Conservation (phyloP, 1,140 invertebrate species). For the Aporrectodea caliginosa region DNA sequence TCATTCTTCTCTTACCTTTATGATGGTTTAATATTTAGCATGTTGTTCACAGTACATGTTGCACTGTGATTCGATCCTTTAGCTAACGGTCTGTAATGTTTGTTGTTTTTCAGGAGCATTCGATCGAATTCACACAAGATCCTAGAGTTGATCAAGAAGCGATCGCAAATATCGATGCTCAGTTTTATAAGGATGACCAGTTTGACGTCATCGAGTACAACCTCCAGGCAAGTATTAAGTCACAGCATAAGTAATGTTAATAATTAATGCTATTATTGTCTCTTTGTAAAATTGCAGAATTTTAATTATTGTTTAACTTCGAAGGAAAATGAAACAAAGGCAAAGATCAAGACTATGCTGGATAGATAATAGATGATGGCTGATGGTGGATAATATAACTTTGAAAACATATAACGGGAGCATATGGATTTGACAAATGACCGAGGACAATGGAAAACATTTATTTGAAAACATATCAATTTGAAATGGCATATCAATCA, state of each 20-base stretch:
- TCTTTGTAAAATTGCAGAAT: constrained; percentile 32
- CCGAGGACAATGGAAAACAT: too few relatives aligned
- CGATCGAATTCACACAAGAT: constrained; percentile 43
- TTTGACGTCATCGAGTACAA: constrained; percentile 69
- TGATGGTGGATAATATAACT: neutral
- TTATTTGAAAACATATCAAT: too few relatives aligned
- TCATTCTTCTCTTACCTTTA: too few relatives aligned
- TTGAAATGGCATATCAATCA: too few relatives aligned
- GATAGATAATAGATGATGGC: neutral
- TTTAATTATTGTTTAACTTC: neutral
- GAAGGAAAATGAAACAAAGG: neutral
- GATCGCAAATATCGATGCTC: constrained; percentile 66
- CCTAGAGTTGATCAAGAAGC: constrained; percentile 70
- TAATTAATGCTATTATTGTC: constrained; percentile 34
- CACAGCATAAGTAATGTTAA: neutral
- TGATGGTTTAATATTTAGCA: too few relatives aligned
- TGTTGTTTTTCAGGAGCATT: constrained; percentile 36
- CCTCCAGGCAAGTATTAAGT: constrained; percentile 58
- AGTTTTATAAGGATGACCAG: constrained; percentile 64
- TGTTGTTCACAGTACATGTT: too few relatives aligned
- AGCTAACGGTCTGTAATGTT: too few relatives aligned
- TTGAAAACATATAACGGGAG: neutral
- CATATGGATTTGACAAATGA: too few relatives aligned
- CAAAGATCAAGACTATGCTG: too few relatives aligned
- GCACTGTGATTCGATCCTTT: too few relatives aligned